A percentile compares a stretch with the other conserved stretches of the same genome.
Evolutionary conservation across 2,113 vertebrate species (phyloP).

Genomic region (Salvelinus fontinalis): DNA sequence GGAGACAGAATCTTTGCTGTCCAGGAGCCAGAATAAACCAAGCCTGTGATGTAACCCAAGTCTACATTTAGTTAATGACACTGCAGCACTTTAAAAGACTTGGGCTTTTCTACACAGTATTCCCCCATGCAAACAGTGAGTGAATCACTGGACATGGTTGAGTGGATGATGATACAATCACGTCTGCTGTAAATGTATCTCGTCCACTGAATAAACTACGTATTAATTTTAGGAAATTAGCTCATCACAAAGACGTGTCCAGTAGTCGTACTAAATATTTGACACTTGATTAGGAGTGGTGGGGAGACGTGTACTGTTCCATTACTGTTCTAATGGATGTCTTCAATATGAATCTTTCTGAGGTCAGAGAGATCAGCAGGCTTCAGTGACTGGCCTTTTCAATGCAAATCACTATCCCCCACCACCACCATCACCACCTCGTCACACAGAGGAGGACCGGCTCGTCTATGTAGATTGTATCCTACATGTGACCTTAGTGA

Average conservation of each 20-base stretch:
- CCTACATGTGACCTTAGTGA: conserved; percentile 40
- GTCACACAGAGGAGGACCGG: neutral
- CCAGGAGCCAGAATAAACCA: neutral
- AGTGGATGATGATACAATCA: neutral
- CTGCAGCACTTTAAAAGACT: conserved; percentile 17
- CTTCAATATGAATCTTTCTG: conserved; percentile 24
- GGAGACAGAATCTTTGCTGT: neutral
- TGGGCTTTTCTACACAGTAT: neutral
- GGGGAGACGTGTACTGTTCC: conserved; percentile 1
- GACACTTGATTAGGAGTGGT: conserved; percentile 17
- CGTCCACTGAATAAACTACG: conserved; percentile 36
- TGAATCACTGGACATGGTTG: neutral
- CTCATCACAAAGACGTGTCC: conserved; percentile 9
- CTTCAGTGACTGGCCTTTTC: neutral
- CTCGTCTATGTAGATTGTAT: neutral
- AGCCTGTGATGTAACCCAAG: conserved; percentile 18
- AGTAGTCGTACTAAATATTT: conserved; percentile 17
- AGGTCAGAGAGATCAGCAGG: conserved; percentile 17
- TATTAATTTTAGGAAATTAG: conserved; percentile 34
- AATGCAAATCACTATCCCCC: conserved; percentile 4
- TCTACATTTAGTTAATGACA: conserved; percentile 8
- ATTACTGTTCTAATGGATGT: conserved; percentile 4
- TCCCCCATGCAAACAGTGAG: conserved; percentile 4
- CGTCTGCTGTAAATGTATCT: neutral
- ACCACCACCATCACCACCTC: neutral